Evolutionary conservation across 1,140 invertebrate genomes (phyloP), one percentile per base, ranked within the genome.

Genomic region (Drosophila teissieri): DNA sequence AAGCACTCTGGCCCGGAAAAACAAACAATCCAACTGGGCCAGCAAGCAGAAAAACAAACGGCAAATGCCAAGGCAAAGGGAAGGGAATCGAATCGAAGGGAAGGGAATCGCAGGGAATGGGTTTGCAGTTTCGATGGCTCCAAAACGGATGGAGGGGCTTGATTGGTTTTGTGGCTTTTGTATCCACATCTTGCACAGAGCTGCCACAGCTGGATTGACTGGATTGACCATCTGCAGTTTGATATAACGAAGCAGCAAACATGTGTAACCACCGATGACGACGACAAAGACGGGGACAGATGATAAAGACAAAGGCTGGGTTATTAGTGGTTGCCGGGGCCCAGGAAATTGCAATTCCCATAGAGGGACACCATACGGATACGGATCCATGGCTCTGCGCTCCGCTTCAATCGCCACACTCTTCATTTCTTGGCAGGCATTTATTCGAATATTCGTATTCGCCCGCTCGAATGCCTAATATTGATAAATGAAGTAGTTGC

Each of bases 331-430:
- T 44, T 51, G 53, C 31, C 64, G 54, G 12, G 61, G 44, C 12
- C 12, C 55, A 78, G 82, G 79, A 88, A 86, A 85, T 85, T 85
- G 61, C 64, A 67, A 82, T 78, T 86, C 70, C 82, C 82, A 75
- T 67, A 76, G 46, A 57, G 46, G 46, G 14, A 48, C 37, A 39
- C 31, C 31, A 31, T 17, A 15, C 40, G 40, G 40, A 42, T 45
- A 45, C 55, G 55, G 48, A 69, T 69, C 61, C 22, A 49, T 36
- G 37, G 46, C 24, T 75, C 67, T 75, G 27, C 53, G 73, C 72
- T 76, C 40, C 72, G 72, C 72, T 75, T 64, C 70, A 55, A 0
- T 27, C 24, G 24, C 52, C 2, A 1, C 19, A 19, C 1, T 19
- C 19, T 65, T 46, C 54, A 27, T 48, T 31, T 39, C 34, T 49